phyloP scores from a whole-genome alignment of 2,888 invertebrate species.

The Cosmia trapezina region DNA sequence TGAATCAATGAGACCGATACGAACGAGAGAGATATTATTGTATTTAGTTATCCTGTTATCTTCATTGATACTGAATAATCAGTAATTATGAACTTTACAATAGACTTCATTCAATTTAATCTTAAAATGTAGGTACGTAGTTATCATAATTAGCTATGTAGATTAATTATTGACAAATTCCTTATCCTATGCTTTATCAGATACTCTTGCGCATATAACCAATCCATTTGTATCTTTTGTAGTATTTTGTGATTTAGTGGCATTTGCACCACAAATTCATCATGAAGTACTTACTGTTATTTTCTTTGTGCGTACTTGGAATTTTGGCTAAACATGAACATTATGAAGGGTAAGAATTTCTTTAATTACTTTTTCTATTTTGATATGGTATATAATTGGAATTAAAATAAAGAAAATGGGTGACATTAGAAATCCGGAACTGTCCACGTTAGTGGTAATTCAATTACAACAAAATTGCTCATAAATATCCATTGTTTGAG shows the following conservation, averaged over 20 bases:
- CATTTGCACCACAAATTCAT: constrained; percentile 42
- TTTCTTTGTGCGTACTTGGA: constrained; percentile 66
- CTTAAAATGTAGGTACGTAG: not conserved
- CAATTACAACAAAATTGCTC: too few species aligned
- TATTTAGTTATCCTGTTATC: not conserved
- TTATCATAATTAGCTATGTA: constrained; percentile 18
- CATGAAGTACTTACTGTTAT: constrained; percentile 68
- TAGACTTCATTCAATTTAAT: constrained; percentile 7
- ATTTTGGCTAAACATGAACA: constrained; percentile 79
- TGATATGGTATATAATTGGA: too few species aligned
- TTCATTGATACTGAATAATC: not conserved
- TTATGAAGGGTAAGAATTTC: constrained; percentile 78
- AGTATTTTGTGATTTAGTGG: constrained; percentile 12
- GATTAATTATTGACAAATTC: constrained; percentile 22
- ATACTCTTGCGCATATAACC: constrained; percentile 33
- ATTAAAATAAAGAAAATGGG: too few species aligned
- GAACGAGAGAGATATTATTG: too few species aligned
- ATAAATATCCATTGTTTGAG: not conserved
- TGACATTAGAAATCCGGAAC: too few species aligned
- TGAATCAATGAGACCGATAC: not conserved
- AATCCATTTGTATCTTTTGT: not conserved
- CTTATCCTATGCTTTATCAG: constrained; percentile 34
- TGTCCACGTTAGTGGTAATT: too few species aligned
- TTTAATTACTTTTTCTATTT: not conserved
- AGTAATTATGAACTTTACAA: not conserved